phyloP scores from a whole-genome alignment of 2,113 vertebrate species.

The Thermophis baileyi region DNA sequence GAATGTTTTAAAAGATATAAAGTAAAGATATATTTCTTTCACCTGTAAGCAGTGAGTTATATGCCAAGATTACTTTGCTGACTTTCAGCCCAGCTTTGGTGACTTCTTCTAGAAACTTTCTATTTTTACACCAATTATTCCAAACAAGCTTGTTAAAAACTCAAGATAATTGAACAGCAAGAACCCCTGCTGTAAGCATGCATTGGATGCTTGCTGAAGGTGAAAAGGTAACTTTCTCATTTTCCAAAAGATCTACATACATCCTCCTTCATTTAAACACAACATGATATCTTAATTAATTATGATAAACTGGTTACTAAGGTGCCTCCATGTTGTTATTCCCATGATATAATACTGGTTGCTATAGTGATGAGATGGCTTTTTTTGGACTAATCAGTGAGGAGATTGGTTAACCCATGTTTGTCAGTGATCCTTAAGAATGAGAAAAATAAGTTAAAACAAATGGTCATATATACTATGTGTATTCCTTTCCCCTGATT shows the following conservation, averaged over 20 bases:
- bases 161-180: slow-evolving; percentile 36
- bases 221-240: slow-evolving; percentile 42
- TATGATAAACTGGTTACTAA: slow-evolving; percentile 77
- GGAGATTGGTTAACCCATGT: slow-evolving; percentile 66
- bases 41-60: not conserved
- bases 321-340: slow-evolving; percentile 74
- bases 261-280: slow-evolving; percentile 67
- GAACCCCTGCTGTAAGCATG: slow-evolving; percentile 35
- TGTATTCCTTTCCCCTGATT: slow-evolving; percentile 21
- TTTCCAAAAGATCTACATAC: slow-evolving; percentile 57
- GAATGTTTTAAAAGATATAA: slow-evolving; percentile 5
- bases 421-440: slow-evolving; percentile 63
- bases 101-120: slow-evolving; percentile 9
- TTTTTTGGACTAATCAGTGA: slow-evolving; percentile 74
- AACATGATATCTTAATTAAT: slow-evolving; percentile 77
- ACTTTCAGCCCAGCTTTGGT: slow-evolving; percentile 8
- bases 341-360: slow-evolving; percentile 78
- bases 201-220: slow-evolving; percentile 31
- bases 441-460: slow-evolving; percentile 46
- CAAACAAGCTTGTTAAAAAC: slow-evolving; percentile 38
- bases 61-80: slow-evolving; percentile 14
- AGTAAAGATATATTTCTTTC: slow-evolving; percentile 1
- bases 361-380: slow-evolving; percentile 75
- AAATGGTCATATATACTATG: slow-evolving; percentile 40
- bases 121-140: slow-evolving; percentile 40